Evolutionary conservation across 2,113 vertebrate genomes (phyloP).

Genomic region (Indri indri): DNA sequence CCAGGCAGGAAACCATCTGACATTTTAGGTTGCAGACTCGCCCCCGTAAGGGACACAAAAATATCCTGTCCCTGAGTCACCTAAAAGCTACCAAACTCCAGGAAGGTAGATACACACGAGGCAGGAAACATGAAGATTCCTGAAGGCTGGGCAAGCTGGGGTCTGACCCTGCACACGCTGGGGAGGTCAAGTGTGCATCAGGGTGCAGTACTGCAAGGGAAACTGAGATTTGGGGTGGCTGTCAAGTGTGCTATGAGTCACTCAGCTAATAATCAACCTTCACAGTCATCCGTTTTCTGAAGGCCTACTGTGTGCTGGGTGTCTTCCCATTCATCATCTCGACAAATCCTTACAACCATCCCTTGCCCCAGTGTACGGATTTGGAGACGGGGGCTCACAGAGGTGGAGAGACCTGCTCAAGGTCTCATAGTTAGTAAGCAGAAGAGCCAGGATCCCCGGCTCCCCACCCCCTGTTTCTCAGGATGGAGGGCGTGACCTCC

Average conservation of each 20-base stretch:
- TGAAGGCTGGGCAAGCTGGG: not conserved
- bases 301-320: not conserved
- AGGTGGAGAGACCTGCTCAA: not conserved
- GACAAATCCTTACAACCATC: not conserved
- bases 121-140: not conserved
- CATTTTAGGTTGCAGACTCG: slow-evolving; percentile 59
- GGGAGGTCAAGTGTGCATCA: not conserved
- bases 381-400: not conserved
- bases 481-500: not conserved
- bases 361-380: not conserved
- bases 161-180: not conserved
- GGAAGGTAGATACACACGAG: not conserved
- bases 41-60: slow-evolving; percentile 34
- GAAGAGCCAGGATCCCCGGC: not conserved
- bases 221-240: not conserved
- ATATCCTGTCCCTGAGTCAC: slow-evolving; percentile 65
- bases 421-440: not conserved
- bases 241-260: not conserved
- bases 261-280: not conserved
- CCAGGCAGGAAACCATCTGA: slow-evolving; percentile 65
- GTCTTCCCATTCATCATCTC: not conserved
- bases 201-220: not conserved
- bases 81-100: slow-evolving; percentile 23
- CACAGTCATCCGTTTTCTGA: not conserved
- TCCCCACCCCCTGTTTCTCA: not conserved